Base-by-base conservation (phyloP, 2,888 invertebrate species). In the Rhimphoctona megacephalus region DNA sequence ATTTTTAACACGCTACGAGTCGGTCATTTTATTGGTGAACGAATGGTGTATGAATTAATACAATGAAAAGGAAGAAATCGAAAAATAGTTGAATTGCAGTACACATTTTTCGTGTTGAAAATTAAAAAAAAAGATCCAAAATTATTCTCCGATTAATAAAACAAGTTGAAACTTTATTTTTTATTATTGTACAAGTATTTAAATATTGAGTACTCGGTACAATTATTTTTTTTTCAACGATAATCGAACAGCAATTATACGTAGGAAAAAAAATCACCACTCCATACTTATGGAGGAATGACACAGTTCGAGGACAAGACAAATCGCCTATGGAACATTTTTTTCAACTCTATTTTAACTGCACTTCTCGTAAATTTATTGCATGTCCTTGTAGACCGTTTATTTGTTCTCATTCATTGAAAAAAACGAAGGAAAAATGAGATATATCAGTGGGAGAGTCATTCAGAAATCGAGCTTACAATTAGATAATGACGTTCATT, bases 251-350 rank as follows among this genome's bases (percentile, higher is more conserved):
- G 61, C 30, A 61, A 61, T 61, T 61, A 61, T 2, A 61, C 30
- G 17, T 17, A 17, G 17, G 17, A 30, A 30, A 17, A 61, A 61
- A 61, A 61, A 61, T 61, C 30, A 30, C 30, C 61, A 17, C 61
- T 61, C 30, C 14, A 61, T 61, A 73, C 52, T 73, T 7, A 36
- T 33, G 36, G 52, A 52, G 54, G 73, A 54, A 33, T 66, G 73
- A 81, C 73, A 61, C 73, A 54, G 70, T 80, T n/a, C 70, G 80
- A 30, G 66, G 43, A 73, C 49, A 57, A 79, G 19, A 61, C 69
- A 67, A 46, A 72, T 64, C 72, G 76, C 76, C 85, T 69, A 79
- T 69, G 78, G 69, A 67, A 22, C 61, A 85, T 85, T 79, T 67
- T 61, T 43, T 67, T 64, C 8, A 39, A 39, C 36, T 54, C 49